Conservation (phyloP, 1,140 invertebrate genomes). For the Tetragonula clypearis region DNA sequence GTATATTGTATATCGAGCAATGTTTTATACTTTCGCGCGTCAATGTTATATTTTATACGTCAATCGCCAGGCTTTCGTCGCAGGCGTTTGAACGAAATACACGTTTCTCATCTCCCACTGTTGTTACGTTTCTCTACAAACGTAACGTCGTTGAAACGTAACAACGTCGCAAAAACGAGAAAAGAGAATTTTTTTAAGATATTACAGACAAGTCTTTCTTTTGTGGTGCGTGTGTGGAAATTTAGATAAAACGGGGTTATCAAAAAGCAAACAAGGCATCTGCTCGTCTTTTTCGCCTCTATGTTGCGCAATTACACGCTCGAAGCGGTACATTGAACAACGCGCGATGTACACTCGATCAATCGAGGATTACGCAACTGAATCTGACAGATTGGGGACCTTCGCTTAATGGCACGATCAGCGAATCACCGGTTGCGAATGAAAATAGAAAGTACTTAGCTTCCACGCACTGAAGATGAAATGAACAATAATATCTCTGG, state of each 20-base stretch:
- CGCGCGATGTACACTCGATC: conserved; percentile 39
- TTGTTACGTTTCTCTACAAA: neutral
- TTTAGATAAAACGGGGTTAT: too few relatives aligned
- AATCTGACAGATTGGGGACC: conserved; percentile 31
- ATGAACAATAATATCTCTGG: neutral
- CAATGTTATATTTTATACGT: neutral
- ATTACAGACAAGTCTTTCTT: too few relatives aligned
- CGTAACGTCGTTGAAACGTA: neutral
- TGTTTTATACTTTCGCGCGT: neutral
- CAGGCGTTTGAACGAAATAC: too few relatives aligned
- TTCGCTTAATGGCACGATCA: conserved; percentile 1
- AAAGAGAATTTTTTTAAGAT: too few relatives aligned
- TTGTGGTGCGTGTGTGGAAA: too few relatives aligned
- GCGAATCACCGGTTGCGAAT: neutral
- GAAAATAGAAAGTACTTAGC: conserved; percentile 44
- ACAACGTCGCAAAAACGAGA: too few relatives aligned
- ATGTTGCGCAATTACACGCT: neutral
- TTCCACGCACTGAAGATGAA: neutral
- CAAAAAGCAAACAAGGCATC: too few relatives aligned
- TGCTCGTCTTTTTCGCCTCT: too few relatives aligned
- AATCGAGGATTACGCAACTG: conserved; percentile 45
- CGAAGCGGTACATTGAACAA: conserved; percentile 21
- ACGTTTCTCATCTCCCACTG: too few relatives aligned
- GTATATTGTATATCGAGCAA: neutral
- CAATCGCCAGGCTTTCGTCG: too few relatives aligned